Evolutionary conservation across 1,140 invertebrate genomes (phyloP), one percentile per base, ranked within the genome.

Genomic region (Batillaria attramentaria): DNA sequence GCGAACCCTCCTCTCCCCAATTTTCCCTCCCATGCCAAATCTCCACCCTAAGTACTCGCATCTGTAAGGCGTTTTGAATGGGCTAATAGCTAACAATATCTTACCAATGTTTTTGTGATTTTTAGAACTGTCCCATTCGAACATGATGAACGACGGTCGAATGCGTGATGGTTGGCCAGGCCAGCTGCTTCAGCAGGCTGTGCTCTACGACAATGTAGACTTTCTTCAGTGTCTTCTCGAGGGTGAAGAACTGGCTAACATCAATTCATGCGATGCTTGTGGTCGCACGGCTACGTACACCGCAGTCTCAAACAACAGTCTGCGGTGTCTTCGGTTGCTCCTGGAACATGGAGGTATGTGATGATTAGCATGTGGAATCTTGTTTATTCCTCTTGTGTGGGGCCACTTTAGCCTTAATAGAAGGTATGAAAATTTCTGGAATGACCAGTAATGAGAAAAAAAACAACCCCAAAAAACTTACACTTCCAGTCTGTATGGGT

Each of bases 191-290:
- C 90, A 91, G 68, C 90, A 96, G 93, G 96, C 96, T 28, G 96
- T 96, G 4, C 89, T 98, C 33, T 98, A 96, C 95, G 96, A 97
- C 90, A 97, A 97, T 89, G 94, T 94, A 18, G 96, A 97, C 86
- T 92, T 98, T 1, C 91, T 97, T 39, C 94, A 95, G 88, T 96
- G 97, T 91, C 91, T 98, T 43, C 85, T 98, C 3, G 92, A 73
- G 68, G 79, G 87, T 77, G 86, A 86, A 35, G 87, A 85, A 80
- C 60, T 72, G 39, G 89, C 91, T n/a, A 93, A 94, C 66, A 94
- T 96, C 28, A 94, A 97, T 90, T 94, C 93, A 69, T 93, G 93
- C 76, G 96, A 97, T 89, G 93, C 93, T 3, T 95, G 94, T 93
- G 95, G 95, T 0, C 90, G 96, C 24, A 96, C 95, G 18, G 94